A percentile compares a stretch with the other conserved stretches of the same genome.
Conservation (phyloP, 2,888 invertebrate species). For the Phyto melanocephala region DNA sequence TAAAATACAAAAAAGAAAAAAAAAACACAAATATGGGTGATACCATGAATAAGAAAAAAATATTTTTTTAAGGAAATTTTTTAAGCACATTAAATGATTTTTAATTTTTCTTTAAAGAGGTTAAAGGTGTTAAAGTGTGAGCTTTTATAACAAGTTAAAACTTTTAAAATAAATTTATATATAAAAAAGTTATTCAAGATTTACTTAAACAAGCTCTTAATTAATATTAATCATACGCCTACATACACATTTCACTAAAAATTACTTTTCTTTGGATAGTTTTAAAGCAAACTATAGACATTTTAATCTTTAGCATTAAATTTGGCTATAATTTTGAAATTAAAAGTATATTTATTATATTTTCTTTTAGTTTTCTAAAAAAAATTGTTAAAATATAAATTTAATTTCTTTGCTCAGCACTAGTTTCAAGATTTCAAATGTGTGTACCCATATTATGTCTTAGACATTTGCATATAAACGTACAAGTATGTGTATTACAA, state of each 20-base stretch:
- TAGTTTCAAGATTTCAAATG: not conserved
- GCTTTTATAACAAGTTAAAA: no score
- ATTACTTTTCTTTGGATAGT: no score
- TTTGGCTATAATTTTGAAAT: no score
- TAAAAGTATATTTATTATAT: not conserved
- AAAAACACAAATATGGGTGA: constrained; percentile 34
- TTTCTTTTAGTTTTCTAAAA: not conserved
- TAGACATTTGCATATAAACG: not conserved
- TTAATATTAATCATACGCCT: not conserved
- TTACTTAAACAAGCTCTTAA: not conserved
- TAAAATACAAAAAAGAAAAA: no score
- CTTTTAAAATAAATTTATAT: not conserved
- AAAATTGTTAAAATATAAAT: not conserved
- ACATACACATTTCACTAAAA: not conserved
- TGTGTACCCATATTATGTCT: constrained; percentile 23
- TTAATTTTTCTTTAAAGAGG: no score
- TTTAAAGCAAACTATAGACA: not conserved
- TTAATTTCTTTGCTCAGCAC: not conserved
- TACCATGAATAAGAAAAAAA: not conserved
- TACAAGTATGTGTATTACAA: not conserved
- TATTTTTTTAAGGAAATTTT: not conserved
- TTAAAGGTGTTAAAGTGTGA: no score
- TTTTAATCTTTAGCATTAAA: no score
- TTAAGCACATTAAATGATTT: not conserved
- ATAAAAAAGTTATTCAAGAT: not conserved